Conservation (phyloP, 2,888 invertebrate genomes). For the Tetrapedia diversipes region DNA sequence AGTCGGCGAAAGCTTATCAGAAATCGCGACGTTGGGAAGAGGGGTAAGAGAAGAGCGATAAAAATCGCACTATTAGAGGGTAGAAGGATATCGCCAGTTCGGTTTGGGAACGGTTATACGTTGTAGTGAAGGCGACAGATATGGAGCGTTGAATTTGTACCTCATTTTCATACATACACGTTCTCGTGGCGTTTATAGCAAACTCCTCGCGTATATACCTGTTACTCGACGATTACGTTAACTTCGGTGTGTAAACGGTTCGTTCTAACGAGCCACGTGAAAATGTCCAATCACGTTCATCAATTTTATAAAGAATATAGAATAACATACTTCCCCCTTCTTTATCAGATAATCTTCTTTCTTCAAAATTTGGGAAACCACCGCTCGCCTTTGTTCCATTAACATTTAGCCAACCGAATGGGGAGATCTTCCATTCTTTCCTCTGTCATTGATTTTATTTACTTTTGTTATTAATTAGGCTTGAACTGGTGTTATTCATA, state of each 20-base stretch:
- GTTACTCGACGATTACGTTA: slow-evolving; percentile 26
- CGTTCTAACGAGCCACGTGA: neutral
- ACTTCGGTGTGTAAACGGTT: slow-evolving; percentile 6
- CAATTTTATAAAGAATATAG: neutral
- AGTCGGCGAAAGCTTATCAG: neutral
- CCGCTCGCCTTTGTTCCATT: neutral
- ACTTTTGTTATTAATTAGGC: no score
- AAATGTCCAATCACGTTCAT: neutral
- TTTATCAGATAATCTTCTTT: no score
- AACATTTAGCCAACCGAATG: no score
- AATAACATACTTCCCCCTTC: neutral
- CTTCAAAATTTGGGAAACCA: no score
- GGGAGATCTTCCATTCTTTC: no score
- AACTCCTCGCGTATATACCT: slow-evolving; percentile 39
- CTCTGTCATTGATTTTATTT: no score
- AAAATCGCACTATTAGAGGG: slow-evolving; percentile 50
- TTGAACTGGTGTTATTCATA: no score
- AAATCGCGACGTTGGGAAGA: slow-evolving; percentile 15
- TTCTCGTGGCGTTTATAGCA: slow-evolving; percentile 69
- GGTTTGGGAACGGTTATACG: slow-evolving; percentile 65
- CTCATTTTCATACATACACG: slow-evolving; percentile 77
- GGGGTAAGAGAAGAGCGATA: slow-evolving; percentile 15
- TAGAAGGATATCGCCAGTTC: slow-evolving; percentile 50
- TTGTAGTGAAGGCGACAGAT: slow-evolving; percentile 75
- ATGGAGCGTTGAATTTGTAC: slow-evolving; percentile 73